Evolutionary conservation across 1,140 invertebrate genomes (phyloP).

Genomic region (Platyura marginata): DNA sequence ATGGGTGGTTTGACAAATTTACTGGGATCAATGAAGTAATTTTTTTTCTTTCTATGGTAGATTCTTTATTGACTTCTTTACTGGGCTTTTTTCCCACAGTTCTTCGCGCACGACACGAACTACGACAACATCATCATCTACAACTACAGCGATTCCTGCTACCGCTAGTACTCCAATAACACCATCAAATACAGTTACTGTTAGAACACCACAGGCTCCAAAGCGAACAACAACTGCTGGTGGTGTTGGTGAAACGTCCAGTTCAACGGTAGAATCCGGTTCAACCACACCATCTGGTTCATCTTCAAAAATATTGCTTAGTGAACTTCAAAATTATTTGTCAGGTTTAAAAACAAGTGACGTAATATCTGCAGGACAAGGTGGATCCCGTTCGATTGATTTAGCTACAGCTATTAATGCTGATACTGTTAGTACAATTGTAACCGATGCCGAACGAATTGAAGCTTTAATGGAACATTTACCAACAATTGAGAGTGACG

Average conservation of each 20-base stretch:
- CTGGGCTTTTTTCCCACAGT: background rate
- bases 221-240: too few species aligned
- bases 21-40: constrained; percentile 57
- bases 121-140: constrained; percentile 21
- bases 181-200: too few species aligned
- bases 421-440: constrained; percentile 46
- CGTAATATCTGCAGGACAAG: too few species aligned
- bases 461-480: constrained; percentile 45
- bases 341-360: constrained; percentile 34
- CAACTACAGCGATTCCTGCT: constrained; percentile 10
- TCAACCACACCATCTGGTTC: too few species aligned
- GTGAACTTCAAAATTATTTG: constrained; percentile 79
- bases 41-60: too few species aligned
- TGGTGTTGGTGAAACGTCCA: too few species aligned
- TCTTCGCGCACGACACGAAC: constrained; percentile 12
- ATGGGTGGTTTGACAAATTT: constrained; percentile 61
- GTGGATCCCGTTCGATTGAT: constrained; percentile 41
- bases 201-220: constrained; percentile 6
- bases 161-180: too few species aligned
- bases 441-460: constrained; percentile 36
- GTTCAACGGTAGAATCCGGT: too few species aligned
- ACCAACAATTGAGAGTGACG: constrained; percentile 38
- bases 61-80: background rate
- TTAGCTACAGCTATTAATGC: constrained; percentile 55
- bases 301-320: constrained; percentile 35